Percentiles rank a stretch among this genome's conserved stretches.
These are phyloP conservation scores for Limnephilus rhombicus DNA, from an alignment of 2,888 invertebrate genomes.

Conservation along the genomic window DNA sequence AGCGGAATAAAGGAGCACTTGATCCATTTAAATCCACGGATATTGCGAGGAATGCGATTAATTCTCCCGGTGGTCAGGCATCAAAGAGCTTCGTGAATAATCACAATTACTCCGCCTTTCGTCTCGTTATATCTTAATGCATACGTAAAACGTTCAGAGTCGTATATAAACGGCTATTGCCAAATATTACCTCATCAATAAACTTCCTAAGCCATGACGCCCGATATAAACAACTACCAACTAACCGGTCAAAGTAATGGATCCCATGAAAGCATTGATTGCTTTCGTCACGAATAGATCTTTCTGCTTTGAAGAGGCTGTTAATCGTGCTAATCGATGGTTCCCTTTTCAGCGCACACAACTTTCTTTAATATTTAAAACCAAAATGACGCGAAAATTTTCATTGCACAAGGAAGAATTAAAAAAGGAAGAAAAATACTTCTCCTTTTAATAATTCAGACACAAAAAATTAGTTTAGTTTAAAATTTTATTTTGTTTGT, in stretches of 20 bases:
- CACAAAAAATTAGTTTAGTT: no score
- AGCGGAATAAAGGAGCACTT: slow-evolving; percentile 1
- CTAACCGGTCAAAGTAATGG: neutral
- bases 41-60: slow-evolving; percentile 1
- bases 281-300: neutral
- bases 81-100: slow-evolving; percentile 30
- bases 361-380: neutral
- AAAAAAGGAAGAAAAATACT: neutral
- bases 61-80: slow-evolving; percentile 35
- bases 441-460: no score
- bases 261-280: slow-evolving; percentile 1
- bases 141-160: neutral
- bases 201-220: neutral
- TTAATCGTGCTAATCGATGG: neutral
- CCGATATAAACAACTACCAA: neutral
- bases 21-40: slow-evolving; percentile 1
- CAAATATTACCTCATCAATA: slow-evolving; percentile 23
- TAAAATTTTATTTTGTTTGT: neutral
- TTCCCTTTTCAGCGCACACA: neutral
- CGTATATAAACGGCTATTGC: neutral
- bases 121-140: slow-evolving; percentile 14
- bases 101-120: slow-evolving; percentile 29
- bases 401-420: neutral
- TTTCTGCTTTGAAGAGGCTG: neutral
- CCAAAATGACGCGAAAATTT: neutral